phyloP scores from a whole-genome alignment of 2,797 vertebrate genomes.

The Ficedula albicollis region DNA sequence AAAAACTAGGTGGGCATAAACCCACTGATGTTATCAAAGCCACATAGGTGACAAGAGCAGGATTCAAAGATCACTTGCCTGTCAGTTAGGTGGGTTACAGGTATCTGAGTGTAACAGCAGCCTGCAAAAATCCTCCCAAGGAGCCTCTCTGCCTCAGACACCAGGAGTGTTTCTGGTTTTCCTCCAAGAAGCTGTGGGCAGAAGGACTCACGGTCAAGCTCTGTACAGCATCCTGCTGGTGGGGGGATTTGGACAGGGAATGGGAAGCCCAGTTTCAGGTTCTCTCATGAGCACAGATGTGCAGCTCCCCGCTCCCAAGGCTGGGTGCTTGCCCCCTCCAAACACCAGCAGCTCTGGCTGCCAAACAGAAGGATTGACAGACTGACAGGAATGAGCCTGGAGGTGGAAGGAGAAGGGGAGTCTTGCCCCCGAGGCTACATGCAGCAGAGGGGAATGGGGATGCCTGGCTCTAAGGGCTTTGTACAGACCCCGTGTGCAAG shows the following conservation, averaged over 20 bases:
- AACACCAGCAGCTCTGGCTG: accelerated
- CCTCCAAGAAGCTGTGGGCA: neutral
- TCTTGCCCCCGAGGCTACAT: accelerated
- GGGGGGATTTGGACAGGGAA: neutral
- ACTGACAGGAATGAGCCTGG: accelerated
- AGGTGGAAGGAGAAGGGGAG: neutral
- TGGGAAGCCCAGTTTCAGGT: accelerated
- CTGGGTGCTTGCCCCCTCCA: accelerated
- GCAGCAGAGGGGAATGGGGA: neutral
- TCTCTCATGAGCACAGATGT: accelerated
- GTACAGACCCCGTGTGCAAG: neutral
- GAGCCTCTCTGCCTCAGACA: neutral
- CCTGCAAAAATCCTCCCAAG: neutral
- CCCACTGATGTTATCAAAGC: neutral
- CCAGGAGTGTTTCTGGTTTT: neutral
- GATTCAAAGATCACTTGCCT: neutral
- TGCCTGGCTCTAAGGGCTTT: neutral
- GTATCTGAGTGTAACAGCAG: neutral
- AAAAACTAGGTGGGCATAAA: neutral
- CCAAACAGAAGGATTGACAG: accelerated
- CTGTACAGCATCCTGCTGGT: neutral
- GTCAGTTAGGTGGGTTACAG: neutral
- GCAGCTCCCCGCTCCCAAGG: accelerated
- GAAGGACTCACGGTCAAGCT: neutral
- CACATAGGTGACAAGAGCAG: neutral